Percentiles rank a stretch among this genome's conserved stretches.
Evolutionary conservation across 2,888 invertebrate species (phyloP).

Genomic region (Pyralis farinalis): DNA sequence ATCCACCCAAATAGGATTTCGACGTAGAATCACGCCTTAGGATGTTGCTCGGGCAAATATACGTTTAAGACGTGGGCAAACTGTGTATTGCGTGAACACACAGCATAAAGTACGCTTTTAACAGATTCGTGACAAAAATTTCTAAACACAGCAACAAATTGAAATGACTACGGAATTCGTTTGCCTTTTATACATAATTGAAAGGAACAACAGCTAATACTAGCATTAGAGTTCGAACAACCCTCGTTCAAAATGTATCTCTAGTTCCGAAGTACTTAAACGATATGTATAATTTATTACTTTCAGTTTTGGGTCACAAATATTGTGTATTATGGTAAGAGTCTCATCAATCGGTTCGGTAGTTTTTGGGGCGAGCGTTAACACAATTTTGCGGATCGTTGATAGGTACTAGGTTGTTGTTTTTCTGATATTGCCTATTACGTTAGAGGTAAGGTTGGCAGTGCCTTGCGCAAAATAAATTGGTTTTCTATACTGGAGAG

Average conservation of each 20-base stretch:
- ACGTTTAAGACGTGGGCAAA: neutral
- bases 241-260: neutral
- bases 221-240: neutral
- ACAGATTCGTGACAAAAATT: neutral
- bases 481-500: neutral
- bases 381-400: slow-evolving; percentile 7
- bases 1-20: neutral
- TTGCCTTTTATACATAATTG: slow-evolving; percentile 1
- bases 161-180: neutral
- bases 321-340: slow-evolving; percentile 2
- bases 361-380: slow-evolving; percentile 7
- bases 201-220: neutral
- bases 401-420: slow-evolving; percentile 1
- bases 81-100: neutral
- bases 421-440: neutral
- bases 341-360: slow-evolving; percentile 10
- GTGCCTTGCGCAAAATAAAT: neutral
- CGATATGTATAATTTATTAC: slow-evolving; percentile 7
- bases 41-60: neutral
- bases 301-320: slow-evolving; percentile 4
- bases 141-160: neutral
- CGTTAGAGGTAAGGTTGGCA: neutral
- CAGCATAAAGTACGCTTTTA: neutral
- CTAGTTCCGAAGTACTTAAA: slow-evolving; percentile 4
- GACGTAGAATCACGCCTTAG: neutral